phyloP scores from a whole-genome alignment of 2,797 vertebrate species.

The Percopsis omiscomaycus region DNA sequence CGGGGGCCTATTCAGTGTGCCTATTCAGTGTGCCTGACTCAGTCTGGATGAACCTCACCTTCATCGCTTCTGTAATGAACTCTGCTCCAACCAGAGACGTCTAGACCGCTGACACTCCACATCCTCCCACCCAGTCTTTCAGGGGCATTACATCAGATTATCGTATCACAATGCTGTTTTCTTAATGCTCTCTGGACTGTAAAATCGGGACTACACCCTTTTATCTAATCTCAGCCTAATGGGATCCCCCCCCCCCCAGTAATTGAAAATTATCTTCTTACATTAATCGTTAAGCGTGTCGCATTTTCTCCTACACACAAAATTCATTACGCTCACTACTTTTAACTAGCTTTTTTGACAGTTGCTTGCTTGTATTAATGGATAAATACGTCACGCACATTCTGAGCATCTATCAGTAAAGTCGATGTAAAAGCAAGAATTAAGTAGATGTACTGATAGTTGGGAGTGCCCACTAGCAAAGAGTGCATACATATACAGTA shows the following conservation, averaged over 20 bases:
- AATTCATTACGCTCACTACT: slow-evolving; percentile 18
- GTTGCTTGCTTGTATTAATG: slow-evolving; percentile 24
- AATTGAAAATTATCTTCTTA: slow-evolving; percentile 56
- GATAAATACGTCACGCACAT: slow-evolving; percentile 26
- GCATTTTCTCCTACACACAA: slow-evolving; percentile 30
- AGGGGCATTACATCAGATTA: slow-evolving; percentile 51
- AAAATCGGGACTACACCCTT: slow-evolving; percentile 41
- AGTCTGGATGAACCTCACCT: slow-evolving; percentile 14
- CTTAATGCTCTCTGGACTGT: slow-evolving; percentile 37
- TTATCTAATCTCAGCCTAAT: slow-evolving; percentile 43
- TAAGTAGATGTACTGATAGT: slow-evolving; percentile 1
- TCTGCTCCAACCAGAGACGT: slow-evolving; percentile 31
- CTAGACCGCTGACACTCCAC: slow-evolving; percentile 38
- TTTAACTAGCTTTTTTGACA: slow-evolving; percentile 12
- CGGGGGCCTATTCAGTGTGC: no score
- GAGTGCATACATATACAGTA: slow-evolving; percentile 4
- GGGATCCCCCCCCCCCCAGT: slow-evolving; percentile 15
- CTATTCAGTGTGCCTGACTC: no score
- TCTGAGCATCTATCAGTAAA: slow-evolving; percentile 27
- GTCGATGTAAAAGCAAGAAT: slow-evolving; percentile 28
- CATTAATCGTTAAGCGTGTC: slow-evolving; percentile 37
- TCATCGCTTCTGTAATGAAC: slow-evolving; percentile 25
- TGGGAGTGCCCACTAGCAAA: slow-evolving; percentile 3
- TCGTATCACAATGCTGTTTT: slow-evolving; percentile 31
- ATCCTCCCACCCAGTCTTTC: slow-evolving; percentile 37